phyloP scores from a whole-genome alignment of 2,888 invertebrate genomes.

The Gastrophysa polygoni region DNA sequence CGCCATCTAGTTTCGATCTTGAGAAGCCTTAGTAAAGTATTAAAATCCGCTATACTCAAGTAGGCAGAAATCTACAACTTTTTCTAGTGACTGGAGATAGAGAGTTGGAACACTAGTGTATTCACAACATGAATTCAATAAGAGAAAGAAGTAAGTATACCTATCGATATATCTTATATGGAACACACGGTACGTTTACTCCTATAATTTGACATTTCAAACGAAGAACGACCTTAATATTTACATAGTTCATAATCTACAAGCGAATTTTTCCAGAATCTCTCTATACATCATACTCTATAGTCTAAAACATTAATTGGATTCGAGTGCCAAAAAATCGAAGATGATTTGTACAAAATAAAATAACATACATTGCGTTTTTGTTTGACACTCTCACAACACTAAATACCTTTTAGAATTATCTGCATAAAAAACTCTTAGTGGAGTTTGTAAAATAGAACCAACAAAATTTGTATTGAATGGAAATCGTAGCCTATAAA shows the following conservation, averaged over 20 bases:
- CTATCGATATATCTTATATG: no score
- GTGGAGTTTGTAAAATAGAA: conserved; percentile 37
- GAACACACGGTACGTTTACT: no score
- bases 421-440: conserved; percentile 39
- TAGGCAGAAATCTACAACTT: no score
- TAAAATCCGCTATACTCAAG: no score
- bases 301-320: neutral
- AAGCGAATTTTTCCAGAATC: conserved; percentile 10
- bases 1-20: no score
- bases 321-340: conserved; percentile 21
- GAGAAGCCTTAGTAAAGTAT: no score
- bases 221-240: no score
- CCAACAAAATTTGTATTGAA: conserved; percentile 3
- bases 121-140: no score
- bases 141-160: no score
- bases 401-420: conserved; percentile 42
- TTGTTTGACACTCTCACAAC: conserved; percentile 34
- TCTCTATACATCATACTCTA: neutral
- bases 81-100: no score
- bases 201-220: neutral
- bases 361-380: conserved; percentile 16
- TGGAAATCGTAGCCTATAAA: neutral
- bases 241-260: no score
- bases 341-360: conserved; percentile 25
- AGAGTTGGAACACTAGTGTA: no score